Conservation (phyloP, 2,797 vertebrate genomes). For the Sebastes hubbsi region DNA sequence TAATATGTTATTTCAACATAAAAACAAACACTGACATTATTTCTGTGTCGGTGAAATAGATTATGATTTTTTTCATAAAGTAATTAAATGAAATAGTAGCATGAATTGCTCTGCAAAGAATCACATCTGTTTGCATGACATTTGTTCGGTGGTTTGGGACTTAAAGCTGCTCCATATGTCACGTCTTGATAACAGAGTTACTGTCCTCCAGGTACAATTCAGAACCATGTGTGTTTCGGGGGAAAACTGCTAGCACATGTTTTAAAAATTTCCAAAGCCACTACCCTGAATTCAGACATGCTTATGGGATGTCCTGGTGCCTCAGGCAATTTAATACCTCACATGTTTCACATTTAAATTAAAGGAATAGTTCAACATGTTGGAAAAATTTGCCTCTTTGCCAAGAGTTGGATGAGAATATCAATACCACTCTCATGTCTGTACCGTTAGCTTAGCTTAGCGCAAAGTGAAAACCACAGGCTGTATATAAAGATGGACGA, state of each 20-base stretch:
- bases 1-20: neutral
- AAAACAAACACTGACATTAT: neutral
- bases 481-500: too few relatives aligned
- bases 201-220: conserved; percentile 35
- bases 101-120: neutral
- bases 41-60: neutral
- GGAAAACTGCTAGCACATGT: conserved; percentile 18
- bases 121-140: neutral
- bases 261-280: conserved; percentile 36
- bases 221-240: conserved; percentile 17
- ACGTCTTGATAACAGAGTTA: conserved; percentile 15
- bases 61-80: neutral
- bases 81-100: conserved; percentile 21
- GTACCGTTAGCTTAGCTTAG: neutral
- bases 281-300: conserved; percentile 34
- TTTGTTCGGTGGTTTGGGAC: conserved; percentile 27
- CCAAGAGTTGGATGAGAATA: conserved; percentile 6
- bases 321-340: conserved; percentile 18
- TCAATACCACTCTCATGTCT: neutral
- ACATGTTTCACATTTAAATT: conserved; percentile 17
- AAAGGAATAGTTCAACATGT: conserved; percentile 1
- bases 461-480: neutral
- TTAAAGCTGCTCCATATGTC: neutral
- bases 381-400: neutral
- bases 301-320: conserved; percentile 25